Evolutionary conservation across 2,113 vertebrate genomes (phyloP), one percentile per base, ranked within the genome.

Genomic region (Sylvia atricapilla): DNA sequence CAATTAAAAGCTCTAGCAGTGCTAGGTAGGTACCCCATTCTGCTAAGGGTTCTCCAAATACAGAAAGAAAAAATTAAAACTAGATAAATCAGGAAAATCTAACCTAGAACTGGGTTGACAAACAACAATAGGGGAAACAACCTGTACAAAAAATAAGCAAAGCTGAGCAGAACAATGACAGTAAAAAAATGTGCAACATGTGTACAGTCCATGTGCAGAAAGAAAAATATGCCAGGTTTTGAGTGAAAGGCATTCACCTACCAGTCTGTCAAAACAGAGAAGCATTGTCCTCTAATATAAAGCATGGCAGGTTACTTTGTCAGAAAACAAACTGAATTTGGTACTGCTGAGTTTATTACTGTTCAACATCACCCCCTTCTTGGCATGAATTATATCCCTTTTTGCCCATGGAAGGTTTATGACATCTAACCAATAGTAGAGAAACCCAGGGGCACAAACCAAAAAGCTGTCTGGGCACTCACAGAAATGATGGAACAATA

Each of bases 161-260:
- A 53, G 17, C 9, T 70, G 41, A 58, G 46, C 33, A 55, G 52
- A 90, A 47, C 1, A 5, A 79, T 20, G 11, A 56, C 58, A 62
- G n/a, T 8, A 56, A 81, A 89, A 63, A 39, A 4, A 0, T 1
- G 1, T 2, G 7, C 6, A 55, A 27, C 18, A 33, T 33, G 19
- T 24, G 30, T 37, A 68, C 43, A 93, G 33, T 74, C 52, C 50
- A 35, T 4, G 43, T 30, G 49, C n/a, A 59, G 33, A 69, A 74
- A 58, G 18, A 66, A 87, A 94, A 76, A 62, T 56, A 50, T 14
- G 15, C 23, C 37, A 84, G 16, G 17, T 47, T 89, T 84, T 74
- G 52, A 89, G 22, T 78, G 43, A 87, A 84, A 84, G 37, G 14
- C 66, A 52, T 58, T 87, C 44, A 68, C 46, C 44, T 24, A 53